Evolutionary conservation across 2,888 invertebrate species (phyloP).

Genomic region (Lithophane semibrunnea): DNA sequence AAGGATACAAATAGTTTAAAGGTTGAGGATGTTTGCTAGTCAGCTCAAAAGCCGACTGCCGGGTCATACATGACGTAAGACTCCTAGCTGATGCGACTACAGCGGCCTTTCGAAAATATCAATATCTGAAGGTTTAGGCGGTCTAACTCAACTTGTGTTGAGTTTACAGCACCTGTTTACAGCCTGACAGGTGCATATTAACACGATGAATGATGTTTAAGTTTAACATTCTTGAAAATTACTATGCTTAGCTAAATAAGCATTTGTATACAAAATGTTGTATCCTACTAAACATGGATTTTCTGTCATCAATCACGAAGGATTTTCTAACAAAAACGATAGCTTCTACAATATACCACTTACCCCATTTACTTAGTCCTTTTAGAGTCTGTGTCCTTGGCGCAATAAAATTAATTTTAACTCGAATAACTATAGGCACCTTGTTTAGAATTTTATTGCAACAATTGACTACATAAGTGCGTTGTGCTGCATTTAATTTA

Average conservation of each 20-base stretch:
- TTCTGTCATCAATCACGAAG: constrained; percentile 34
- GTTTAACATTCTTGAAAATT: constrained; percentile 21
- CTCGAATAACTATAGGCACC: background rate
- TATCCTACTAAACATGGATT: constrained; percentile 9
- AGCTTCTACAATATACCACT: background rate
- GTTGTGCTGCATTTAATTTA: constrained; percentile 11
- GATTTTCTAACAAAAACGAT: background rate
- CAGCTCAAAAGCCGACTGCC: constrained; percentile 73
- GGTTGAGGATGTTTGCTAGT: constrained; percentile 83
- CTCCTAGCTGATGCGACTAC: constrained; percentile 64
- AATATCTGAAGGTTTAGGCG: constrained; percentile 67
- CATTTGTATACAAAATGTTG: constrained; percentile 8
- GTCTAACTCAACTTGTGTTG: constrained; percentile 51
- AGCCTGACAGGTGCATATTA: constrained; percentile 42
- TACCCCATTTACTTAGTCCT: constrained; percentile 9
- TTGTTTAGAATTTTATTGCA: constrained; percentile 17
- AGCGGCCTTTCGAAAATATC: constrained; percentile 75
- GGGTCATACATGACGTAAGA: constrained; percentile 82
- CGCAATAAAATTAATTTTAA: background rate
- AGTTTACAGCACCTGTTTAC: constrained; percentile 33
- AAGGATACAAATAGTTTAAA: constrained; percentile 81
- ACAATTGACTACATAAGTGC: constrained; percentile 3
- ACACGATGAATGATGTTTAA: constrained; percentile 30
- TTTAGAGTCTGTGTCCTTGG: constrained; percentile 11
- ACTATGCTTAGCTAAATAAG: background rate